Evolutionary conservation across 2,113 vertebrate genomes (phyloP), one percentile per base, ranked within the genome.

Genomic region (Sialia sialis): DNA sequence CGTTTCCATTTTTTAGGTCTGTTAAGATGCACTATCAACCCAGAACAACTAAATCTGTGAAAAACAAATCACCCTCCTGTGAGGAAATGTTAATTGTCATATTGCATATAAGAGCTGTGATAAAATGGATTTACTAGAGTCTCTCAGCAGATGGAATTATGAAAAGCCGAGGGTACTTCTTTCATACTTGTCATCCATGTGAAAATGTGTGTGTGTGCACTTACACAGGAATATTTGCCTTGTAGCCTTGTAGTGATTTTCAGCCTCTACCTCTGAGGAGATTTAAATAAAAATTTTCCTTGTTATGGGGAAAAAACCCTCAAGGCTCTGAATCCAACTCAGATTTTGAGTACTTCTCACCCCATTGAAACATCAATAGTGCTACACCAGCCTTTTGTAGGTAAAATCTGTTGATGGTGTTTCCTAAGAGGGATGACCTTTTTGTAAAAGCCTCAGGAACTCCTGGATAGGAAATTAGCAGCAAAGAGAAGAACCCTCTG

Each of bases 201-300:
- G 46, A 85, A 90, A 89, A 80, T 67, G 18, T 78, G 22, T 54
- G 7, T 58, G 8, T 30, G 21, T 43, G 30, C 38, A 34, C 27
- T 44, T 41, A 16, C 25, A 78, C 22, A 12, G 19, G 34, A 25
- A 6, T 88, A 54, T 84, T 95, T 88, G 14, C 64, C 64, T 81
- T 69, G 59, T 30, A 63, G 43, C n/a, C 30, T 39, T 39, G 12
- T 39, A 20, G 80, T 54, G 36, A 13, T 67, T 89, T 84, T 94
- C 73, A 84, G n/a, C 21, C 23, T 84, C 44, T 49, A 13, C 44
- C 9, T 76, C 58, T 76, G 52, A 89, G 38, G 55, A 92, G 55
- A 78, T 81, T 77, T 78, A 81, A 91, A 89, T 63, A 96, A 91
- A 92, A 46, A 43, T 67, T 90, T 89, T 87, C 58, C 52, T 74